phyloP scores from a whole-genome alignment of 2,113 vertebrate genomes.

The Neofelis nebulosa region DNA sequence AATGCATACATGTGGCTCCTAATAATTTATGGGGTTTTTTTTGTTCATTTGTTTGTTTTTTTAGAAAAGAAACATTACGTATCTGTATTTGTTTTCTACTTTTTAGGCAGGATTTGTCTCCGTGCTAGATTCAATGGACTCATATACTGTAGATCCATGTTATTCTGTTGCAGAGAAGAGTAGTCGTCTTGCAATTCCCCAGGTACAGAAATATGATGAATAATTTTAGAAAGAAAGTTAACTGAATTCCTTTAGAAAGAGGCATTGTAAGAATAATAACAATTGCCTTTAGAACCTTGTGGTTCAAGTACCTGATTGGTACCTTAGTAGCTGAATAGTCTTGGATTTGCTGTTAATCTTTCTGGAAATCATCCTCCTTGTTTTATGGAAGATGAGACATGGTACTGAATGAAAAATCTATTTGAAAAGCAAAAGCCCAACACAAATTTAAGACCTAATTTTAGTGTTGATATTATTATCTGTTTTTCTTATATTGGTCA shows the following conservation, averaged over 20 bases:
- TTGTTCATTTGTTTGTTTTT: background rate
- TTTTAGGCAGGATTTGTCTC: background rate
- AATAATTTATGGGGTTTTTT: background rate
- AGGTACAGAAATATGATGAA: background rate
- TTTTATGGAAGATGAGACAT: background rate
- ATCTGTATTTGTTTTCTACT: background rate
- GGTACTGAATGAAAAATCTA: background rate
- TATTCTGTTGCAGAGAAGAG: background rate
- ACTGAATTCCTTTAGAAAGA: background rate
- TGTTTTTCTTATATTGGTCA: background rate
- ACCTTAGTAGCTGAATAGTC: background rate
- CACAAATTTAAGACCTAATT: background rate
- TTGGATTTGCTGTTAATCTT: background rate
- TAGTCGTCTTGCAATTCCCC: background rate
- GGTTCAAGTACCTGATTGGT: background rate
- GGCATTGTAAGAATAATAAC: background rate
- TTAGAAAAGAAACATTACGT: background rate
- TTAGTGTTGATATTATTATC: background rate
- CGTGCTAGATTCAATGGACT: background rate
- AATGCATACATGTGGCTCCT: background rate
- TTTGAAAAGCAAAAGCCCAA: background rate
- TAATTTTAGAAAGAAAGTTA: background rate
- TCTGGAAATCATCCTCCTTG: background rate
- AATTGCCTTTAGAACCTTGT: background rate
- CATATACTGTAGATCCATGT: fast-evolving